Percentiles rank a stretch among this genome's conserved stretches.
These are phyloP conservation scores for Oreochromis aureus DNA, from an alignment of 2,113 vertebrate species.

Conservation along the genomic window DNA sequence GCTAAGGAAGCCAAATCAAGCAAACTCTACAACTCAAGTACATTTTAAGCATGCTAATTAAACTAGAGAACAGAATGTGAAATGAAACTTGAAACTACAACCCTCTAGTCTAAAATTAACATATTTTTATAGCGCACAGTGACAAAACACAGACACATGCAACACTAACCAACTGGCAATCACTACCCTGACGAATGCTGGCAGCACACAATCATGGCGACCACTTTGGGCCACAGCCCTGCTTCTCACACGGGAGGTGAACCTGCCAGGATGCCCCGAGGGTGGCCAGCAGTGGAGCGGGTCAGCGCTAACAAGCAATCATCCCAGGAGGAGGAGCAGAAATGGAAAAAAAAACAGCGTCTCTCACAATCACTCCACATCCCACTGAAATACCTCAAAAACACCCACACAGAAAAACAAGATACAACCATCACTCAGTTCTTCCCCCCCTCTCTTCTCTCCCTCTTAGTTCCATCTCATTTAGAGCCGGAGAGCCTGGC, in stretches of 20 bases:
- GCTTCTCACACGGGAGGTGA: constrained; percentile 34
- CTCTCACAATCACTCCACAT: constrained; percentile 16
- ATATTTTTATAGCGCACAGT: constrained; percentile 2
- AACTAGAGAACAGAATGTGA: constrained; percentile 14
- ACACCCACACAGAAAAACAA: constrained; percentile 42
- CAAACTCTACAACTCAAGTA: not conserved
- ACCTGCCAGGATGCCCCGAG: constrained; percentile 50
- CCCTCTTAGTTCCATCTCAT: not conserved
- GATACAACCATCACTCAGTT: not conserved
- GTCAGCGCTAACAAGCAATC: constrained; percentile 63
- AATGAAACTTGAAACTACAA: not conserved
- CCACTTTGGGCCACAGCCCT: constrained; percentile 34
- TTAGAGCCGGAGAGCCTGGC: constrained; percentile 10
- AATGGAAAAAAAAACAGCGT: not conserved
- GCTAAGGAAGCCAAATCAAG: not conserved
- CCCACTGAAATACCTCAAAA: constrained; percentile 31
- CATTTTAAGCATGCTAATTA: not conserved
- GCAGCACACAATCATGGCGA: constrained; percentile 38
- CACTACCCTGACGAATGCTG: constrained; percentile 21
- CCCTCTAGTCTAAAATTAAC: constrained; percentile 22
- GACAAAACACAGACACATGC: constrained; percentile 40
- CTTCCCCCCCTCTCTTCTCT: not conserved
- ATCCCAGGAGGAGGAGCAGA: not conserved
- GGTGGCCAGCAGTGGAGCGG: constrained; percentile 52
- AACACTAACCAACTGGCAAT: constrained; percentile 35